phyloP scores from a whole-genome alignment of 2,888 invertebrate genomes.

The Invenusta paracnida region DNA sequence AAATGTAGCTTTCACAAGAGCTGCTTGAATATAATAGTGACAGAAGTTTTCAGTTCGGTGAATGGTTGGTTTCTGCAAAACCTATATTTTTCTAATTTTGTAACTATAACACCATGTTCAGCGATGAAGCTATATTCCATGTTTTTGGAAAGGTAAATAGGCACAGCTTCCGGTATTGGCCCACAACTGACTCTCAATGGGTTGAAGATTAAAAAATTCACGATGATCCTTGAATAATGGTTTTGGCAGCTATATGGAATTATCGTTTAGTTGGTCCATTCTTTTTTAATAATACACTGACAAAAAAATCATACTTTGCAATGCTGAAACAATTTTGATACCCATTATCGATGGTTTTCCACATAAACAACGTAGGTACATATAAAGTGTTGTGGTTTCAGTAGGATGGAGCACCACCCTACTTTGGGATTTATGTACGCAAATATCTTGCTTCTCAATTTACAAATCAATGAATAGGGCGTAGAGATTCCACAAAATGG shows the following conservation, averaged over 20 bases:
- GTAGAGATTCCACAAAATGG: neutral
- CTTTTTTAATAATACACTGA: neutral
- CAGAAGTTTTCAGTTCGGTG: neutral
- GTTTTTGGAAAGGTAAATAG: neutral
- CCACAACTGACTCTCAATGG: neutral
- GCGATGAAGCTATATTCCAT: slow-evolving; percentile 5
- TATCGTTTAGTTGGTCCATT: slow-evolving; percentile 24
- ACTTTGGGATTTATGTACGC: neutral
- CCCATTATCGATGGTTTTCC: neutral
- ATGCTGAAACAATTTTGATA: slow-evolving; percentile 18
- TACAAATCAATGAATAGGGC: neutral
- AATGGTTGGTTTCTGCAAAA: neutral
- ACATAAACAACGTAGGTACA: neutral
- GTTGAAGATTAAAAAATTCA: slow-evolving; percentile 8
- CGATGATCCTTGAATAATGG: neutral
- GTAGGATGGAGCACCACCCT: neutral
- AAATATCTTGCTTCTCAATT: neutral
- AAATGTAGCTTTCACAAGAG: neutral
- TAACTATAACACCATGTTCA: neutral
- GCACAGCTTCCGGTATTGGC: slow-evolving; percentile 1
- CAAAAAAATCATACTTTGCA: neutral
- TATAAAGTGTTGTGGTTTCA: neutral
- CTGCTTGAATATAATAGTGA: too few species aligned
- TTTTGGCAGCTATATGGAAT: slow-evolving; percentile 4
- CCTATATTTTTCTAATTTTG: neutral